Base-by-base conservation (phyloP, 2,888 invertebrate species). In the Mechanitis mazaeus region DNA sequence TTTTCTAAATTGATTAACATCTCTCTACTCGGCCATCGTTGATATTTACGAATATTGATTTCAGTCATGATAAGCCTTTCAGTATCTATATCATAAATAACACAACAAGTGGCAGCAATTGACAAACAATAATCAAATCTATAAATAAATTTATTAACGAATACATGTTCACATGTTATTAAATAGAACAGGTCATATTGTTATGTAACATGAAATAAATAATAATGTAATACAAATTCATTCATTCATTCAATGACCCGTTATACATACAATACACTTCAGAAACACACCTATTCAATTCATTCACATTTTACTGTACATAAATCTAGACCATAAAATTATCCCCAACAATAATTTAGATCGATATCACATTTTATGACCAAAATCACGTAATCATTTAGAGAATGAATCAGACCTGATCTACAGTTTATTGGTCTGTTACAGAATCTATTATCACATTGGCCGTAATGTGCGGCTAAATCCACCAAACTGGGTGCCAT, bases 401-500 rank as follows among this genome's bases (percentile, higher is more conserved):
- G 33, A 54, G 55, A 42, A 57, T 42, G 56, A 45, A 56, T 56
- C 46, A 47, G 56, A 28, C 56, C 54, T 59, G 20, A 54, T 54
- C 46, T 46, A 55, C 33, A 33, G 54, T 63, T 65, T 65, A 65
- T 57, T 57, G 35, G 2, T 42, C 60, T 45, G 59, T 65, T 61
- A 61, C 56, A 42, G 56, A 60, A 63, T 55, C 33, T 63, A 65
- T 53, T 58, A 63, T 47, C 61, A 35, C 53, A 55, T 57, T n/a
- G 46, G n/a, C 3, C 42, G 55, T 58, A 53, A 65, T 65, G 58
- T 63, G 56, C 60, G 54, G 60, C 59, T 58, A 63, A 33, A 65
- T 65, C 60, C 56, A 20, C n/a, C 31, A 59, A 31, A 63, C 63
- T 61, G 56, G 53, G 58, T 31, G 20, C 46, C 56, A 50, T 38